phyloP scores from a whole-genome alignment of 2,888 invertebrate genomes.

The Papilio elwesi region DNA sequence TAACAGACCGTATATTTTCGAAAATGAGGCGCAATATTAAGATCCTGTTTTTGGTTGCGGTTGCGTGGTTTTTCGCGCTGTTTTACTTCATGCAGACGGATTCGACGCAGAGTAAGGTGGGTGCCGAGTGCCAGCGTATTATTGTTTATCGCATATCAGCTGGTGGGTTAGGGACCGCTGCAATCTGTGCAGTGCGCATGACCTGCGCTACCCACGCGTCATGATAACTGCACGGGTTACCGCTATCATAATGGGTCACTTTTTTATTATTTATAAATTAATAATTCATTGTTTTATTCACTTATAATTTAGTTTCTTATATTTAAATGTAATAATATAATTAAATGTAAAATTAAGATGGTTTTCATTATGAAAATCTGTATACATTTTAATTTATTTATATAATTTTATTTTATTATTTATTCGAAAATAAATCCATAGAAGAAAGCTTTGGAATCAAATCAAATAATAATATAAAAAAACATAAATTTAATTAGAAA shows the following conservation, averaged over 20 bases:
- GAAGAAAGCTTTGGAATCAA: too few relatives aligned
- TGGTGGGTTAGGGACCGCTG: conserved; percentile 51
- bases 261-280: not conserved
- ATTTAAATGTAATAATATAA: not conserved
- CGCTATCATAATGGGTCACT: conserved; percentile 19
- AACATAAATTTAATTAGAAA: too few relatives aligned
- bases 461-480: too few relatives aligned
- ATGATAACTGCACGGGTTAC: conserved; percentile 56
- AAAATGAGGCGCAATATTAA: conserved; percentile 79
- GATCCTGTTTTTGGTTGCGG: conserved; percentile 72
- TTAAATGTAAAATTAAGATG: not conserved
- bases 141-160: conserved; percentile 52
- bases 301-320: not conserved
- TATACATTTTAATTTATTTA: too few relatives aligned
- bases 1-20: conserved; percentile 39
- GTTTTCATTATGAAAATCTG: too few relatives aligned
- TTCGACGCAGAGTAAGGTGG: conserved; percentile 71
- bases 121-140: conserved; percentile 42
- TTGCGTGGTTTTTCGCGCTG: conserved; percentile 77
- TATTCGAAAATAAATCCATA: too few relatives aligned
- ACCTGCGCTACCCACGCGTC: conserved; percentile 53
- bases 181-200: conserved; percentile 71
- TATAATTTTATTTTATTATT: too few relatives aligned
- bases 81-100: conserved; percentile 80
- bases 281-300: not conserved